These are phyloP conservation scores for Drosophila albomicans DNA, from an alignment of 1,140 invertebrate species.

Conservation along the genomic window DNA sequence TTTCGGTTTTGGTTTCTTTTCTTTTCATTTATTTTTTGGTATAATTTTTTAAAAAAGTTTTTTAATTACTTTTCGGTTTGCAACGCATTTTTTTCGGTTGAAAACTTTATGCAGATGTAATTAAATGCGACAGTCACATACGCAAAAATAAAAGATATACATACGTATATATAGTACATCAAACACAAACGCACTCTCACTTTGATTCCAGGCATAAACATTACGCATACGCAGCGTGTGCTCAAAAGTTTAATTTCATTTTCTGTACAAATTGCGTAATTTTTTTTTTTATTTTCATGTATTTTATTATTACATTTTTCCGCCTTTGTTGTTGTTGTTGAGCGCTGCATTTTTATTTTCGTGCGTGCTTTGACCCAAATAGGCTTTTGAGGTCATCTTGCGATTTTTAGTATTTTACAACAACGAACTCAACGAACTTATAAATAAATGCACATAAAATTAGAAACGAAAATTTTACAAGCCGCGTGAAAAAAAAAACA, in stretches of 20 bases:
- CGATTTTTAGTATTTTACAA: conserved; percentile 63
- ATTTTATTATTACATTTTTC: conserved; percentile 20
- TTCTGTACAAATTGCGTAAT: conserved; percentile 65
- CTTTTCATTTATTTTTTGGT: conserved; percentile 14
- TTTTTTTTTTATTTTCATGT: conserved; percentile 9
- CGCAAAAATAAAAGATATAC: not conserved
- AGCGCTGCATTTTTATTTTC: conserved; percentile 30
- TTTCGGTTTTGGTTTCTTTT: conserved; percentile 16
- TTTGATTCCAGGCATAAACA: conserved; percentile 36
- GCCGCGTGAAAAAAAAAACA: conserved; percentile 39
- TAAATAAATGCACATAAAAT: conserved; percentile 79
- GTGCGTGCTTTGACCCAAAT: conserved; percentile 37
- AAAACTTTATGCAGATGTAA: conserved; percentile 35
- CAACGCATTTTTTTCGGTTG: conserved; percentile 3
- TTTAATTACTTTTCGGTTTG: conserved; percentile 36
- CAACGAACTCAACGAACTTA: conserved; percentile 50
- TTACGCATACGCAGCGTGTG: conserved; percentile 69
- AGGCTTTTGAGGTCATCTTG: conserved; percentile 78
- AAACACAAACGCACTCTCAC: conserved; percentile 15
- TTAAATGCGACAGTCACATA: conserved; percentile 27
- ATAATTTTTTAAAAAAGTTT: conserved; percentile 19
- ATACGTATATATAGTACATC: not conserved
- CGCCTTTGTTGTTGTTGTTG: conserved; percentile 7
- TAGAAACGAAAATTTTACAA: conserved; percentile 66
- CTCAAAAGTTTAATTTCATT: conserved; percentile 22